Conservation (phyloP, 2,797 vertebrate species). For the Fundulus diaphanus region DNA sequence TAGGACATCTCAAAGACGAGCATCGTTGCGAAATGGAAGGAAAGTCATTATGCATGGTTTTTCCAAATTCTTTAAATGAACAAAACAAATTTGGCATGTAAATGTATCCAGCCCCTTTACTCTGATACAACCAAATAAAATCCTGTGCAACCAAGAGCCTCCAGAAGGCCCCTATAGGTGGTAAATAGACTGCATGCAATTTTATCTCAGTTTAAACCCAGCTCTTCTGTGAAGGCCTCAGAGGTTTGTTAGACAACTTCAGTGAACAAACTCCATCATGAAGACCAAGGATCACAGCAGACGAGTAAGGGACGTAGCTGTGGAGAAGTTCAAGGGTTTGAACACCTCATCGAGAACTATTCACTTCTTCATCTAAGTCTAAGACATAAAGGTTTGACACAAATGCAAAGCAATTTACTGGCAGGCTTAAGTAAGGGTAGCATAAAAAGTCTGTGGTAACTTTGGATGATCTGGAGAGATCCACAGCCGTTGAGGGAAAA, state of each 20-base stretch:
- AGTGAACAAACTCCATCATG: not conserved
- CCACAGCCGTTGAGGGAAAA: too few species aligned
- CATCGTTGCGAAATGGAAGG: not conserved
- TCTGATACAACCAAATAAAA: not conserved
- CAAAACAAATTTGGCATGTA: not conserved
- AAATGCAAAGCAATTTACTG: too few species aligned
- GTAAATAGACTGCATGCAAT: not conserved
- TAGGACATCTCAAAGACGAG: not conserved
- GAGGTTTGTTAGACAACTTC: not conserved
- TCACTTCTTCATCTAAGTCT: not conserved
- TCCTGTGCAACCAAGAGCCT: not conserved
- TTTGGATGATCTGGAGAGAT: too few species aligned
- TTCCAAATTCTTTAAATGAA: not conserved
- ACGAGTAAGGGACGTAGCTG: not conserved
- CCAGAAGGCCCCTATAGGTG: not conserved
- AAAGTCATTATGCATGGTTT: not conserved
- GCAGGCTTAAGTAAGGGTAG: not conserved
- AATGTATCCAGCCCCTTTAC: not conserved
- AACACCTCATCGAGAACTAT: not conserved
- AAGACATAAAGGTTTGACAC: too few species aligned
- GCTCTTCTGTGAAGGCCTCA: not conserved
- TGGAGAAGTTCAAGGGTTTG: not conserved
- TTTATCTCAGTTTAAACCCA: not conserved
- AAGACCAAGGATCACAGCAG: not conserved
- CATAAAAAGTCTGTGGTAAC: too few species aligned